Evolutionary conservation across 2,888 invertebrate genomes (phyloP).

Genomic region (Eretmocerus hayati): DNA sequence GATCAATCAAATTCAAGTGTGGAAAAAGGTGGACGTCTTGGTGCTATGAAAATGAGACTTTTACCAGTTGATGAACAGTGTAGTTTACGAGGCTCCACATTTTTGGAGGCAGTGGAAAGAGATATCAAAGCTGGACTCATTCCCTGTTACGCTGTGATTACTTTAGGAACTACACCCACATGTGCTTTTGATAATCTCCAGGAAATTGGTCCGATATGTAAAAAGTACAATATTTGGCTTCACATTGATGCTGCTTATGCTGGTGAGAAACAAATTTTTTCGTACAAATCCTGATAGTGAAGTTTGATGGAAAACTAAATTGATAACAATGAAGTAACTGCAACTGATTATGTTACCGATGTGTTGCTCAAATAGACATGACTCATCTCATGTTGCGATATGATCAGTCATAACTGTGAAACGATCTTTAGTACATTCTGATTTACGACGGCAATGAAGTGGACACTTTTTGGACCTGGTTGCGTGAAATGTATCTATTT

Average conservation of each 20-base stretch:
- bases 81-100: constrained; percentile 59
- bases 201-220: constrained; percentile 78
- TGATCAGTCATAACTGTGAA: no score
- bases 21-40: constrained; percentile 77
- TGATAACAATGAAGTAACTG: no score
- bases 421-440: no score
- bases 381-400: no score
- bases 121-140: constrained; percentile 73
- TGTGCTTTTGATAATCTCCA: constrained; percentile 83
- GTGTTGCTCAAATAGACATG: no score
- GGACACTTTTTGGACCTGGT: no score
- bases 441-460: no score
- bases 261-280: no score
- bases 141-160: constrained; percentile 80
- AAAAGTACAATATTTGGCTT: constrained; percentile 71
- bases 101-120: constrained; percentile 64
- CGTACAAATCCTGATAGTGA: no score
- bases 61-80: constrained; percentile 64
- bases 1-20: constrained; percentile 86
- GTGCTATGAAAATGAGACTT: constrained; percentile 69
- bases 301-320: no score
- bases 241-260: constrained; percentile 97
- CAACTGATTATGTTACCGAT: no score
- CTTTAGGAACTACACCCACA: constrained; percentile 81
- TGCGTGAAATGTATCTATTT: no score